Evolutionary conservation across 2,888 invertebrate species (phyloP).

Genomic region (Laothoe populi): DNA sequence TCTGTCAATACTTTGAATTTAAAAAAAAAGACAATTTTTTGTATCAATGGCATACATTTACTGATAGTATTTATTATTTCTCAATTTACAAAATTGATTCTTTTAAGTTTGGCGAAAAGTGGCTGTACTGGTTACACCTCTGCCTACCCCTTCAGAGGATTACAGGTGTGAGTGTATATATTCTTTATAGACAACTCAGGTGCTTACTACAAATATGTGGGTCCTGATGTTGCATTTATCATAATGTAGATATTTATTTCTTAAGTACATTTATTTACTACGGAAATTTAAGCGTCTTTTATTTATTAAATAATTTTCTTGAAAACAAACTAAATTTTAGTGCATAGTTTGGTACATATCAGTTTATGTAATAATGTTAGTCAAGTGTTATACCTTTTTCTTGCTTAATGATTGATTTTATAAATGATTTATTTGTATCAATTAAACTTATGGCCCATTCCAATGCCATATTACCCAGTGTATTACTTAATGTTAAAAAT

Average conservation of each 20-base stretch:
- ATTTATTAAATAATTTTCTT: background rate
- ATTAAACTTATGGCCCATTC: background rate
- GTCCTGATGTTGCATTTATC: too few relatives aligned
- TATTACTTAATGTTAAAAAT: background rate
- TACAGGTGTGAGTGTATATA: too few relatives aligned
- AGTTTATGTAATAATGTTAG: conserved; percentile 26
- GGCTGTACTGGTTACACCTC: too few relatives aligned
- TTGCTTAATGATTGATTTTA: background rate
- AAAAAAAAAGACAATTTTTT: background rate
- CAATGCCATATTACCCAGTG: background rate
- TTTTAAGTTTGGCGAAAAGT: too few relatives aligned
- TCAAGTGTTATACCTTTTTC: conserved; percentile 1
- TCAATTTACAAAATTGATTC: too few relatives aligned
- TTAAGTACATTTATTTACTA: background rate
- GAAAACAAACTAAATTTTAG: background rate
- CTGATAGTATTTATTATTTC: too few relatives aligned
- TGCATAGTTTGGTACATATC: conserved; percentile 35
- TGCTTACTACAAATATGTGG: too few relatives aligned
- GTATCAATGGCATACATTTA: too few relatives aligned
- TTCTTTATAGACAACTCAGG: too few relatives aligned
- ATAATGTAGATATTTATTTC: too few relatives aligned
- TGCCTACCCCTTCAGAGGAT: too few relatives aligned
- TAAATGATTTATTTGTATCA: background rate
- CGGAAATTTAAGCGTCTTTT: background rate
- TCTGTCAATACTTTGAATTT: background rate